Evolutionary conservation across 2,113 vertebrate genomes (phyloP).

Genomic region (Calidris pygmaea): DNA sequence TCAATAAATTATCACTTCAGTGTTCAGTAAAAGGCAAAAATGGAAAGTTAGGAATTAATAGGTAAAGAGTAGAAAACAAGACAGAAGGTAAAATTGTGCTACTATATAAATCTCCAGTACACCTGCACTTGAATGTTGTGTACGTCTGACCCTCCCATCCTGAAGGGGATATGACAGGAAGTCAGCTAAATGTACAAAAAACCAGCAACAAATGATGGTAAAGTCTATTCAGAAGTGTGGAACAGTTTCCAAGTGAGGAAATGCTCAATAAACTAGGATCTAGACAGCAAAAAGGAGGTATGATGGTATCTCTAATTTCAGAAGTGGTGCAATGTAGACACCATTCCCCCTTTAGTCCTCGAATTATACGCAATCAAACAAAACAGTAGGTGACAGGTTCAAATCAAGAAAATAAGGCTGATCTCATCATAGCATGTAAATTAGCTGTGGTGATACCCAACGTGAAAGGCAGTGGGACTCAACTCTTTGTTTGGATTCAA

Average conservation of each 20-base stretch:
- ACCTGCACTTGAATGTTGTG: not conserved
- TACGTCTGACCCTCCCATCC: not conserved
- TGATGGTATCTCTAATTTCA: not conserved
- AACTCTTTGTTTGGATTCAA: not conserved
- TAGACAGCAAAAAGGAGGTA: not conserved
- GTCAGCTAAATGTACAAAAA: not conserved
- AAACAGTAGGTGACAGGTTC: not conserved
- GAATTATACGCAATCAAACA: not conserved
- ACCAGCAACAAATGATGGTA: not conserved
- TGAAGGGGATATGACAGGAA: not conserved
- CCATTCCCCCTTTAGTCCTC: not conserved
- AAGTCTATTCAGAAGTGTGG: not conserved
- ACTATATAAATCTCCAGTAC: not conserved
- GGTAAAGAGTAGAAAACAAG: not conserved
- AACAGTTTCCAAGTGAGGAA: not conserved
- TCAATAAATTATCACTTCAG: not conserved
- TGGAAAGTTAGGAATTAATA: not conserved
- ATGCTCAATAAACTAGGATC: not conserved
- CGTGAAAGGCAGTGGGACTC: not conserved
- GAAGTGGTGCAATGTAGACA: not conserved
- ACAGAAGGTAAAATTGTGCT: not conserved
- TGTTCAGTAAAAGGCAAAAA: not conserved
- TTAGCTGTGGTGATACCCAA: rapidly evolving
- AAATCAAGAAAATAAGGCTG: not conserved
- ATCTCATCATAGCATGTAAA: not conserved